Percentiles rank a stretch among this genome's conserved stretches.
Conservation (phyloP, 2,888 invertebrate genomes). For the Sisyra nigra region DNA sequence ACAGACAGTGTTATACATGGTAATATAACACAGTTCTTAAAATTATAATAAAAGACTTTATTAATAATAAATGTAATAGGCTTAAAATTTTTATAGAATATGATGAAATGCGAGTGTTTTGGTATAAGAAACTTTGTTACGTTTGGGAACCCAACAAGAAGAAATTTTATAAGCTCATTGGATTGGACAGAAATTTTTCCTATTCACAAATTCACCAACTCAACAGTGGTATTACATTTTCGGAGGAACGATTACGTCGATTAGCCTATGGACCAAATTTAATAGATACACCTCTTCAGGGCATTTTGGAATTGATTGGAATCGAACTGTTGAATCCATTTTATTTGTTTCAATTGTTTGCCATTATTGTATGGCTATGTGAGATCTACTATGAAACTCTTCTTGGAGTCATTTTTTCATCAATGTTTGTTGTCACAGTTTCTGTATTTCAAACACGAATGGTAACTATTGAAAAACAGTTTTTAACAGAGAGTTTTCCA, state of each 20-base stretch:
- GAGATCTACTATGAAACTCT: slow-evolving; percentile 88
- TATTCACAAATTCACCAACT: slow-evolving; percentile 47
- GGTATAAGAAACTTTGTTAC: slow-evolving; percentile 69
- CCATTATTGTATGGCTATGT: slow-evolving; percentile 74
- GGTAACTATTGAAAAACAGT: slow-evolving; percentile 34
- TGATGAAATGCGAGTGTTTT: slow-evolving; percentile 38
- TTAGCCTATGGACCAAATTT: slow-evolving; percentile 72
- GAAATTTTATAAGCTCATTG: slow-evolving; percentile 55
- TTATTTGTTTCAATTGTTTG: slow-evolving; percentile 90
- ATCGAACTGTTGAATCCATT: slow-evolving; percentile 85
- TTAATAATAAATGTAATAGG: no score
- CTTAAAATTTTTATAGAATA: not conserved
- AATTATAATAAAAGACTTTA: no score
- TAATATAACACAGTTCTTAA: no score
- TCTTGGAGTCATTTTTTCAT: slow-evolving; percentile 69
- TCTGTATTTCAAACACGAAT: slow-evolving; percentile 71
- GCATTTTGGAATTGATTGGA: slow-evolving; percentile 52
- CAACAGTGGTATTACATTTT: slow-evolving; percentile 33
- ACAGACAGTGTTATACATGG: no score
- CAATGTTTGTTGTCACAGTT: slow-evolving; percentile 65
- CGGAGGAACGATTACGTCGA: slow-evolving; percentile 21
- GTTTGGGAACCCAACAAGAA: slow-evolving; percentile 59
- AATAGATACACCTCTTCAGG: slow-evolving; percentile 65
- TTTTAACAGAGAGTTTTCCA: no score
- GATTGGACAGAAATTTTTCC: slow-evolving; percentile 50